phyloP scores from a whole-genome alignment of 2,888 invertebrate species.

The Marasmarcha lunaedactyla region DNA sequence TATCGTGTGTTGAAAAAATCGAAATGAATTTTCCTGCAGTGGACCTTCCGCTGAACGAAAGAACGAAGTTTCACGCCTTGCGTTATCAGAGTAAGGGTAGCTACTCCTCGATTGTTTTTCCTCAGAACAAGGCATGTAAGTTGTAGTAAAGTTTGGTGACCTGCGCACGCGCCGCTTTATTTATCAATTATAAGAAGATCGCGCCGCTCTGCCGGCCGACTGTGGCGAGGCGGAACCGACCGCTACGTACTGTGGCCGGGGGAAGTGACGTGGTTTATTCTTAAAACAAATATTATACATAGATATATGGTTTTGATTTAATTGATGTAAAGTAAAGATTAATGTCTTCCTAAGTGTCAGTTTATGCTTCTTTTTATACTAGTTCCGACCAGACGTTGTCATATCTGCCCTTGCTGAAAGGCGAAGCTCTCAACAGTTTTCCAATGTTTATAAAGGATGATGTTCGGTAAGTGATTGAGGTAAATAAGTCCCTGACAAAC shows the following conservation, averaged over 20 bases:
- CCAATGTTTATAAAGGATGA: no score
- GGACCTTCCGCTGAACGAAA: no score
- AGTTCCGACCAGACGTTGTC: not conserved
- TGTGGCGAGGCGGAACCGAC: conserved; percentile 66
- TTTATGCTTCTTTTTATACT: not conserved
- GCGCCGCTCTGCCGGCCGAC: conserved; percentile 65
- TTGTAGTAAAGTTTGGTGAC: conserved; percentile 31
- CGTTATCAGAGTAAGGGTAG: no score
- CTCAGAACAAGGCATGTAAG: not conserved
- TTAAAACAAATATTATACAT: not conserved
- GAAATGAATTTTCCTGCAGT: no score
- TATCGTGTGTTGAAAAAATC: no score
- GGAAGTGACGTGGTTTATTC: not conserved
- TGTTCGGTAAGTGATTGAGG: no score
- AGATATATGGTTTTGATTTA: not conserved
- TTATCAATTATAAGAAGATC: conserved; percentile 67
- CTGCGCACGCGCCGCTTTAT: conserved; percentile 60
- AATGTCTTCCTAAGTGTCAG: not conserved
- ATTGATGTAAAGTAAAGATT: not conserved
- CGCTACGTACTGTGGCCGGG: conserved; percentile 43
- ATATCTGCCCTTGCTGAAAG: no score
- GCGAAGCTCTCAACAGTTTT: no score
- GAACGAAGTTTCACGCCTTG: no score
- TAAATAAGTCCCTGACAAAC: no score
- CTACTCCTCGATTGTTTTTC: no score